Percentiles rank a stretch among this genome's conserved stretches.
These are phyloP conservation scores for Pseudopodoces humilis DNA, from an alignment of 2,113 vertebrate genomes.

Conservation along the genomic window DNA sequence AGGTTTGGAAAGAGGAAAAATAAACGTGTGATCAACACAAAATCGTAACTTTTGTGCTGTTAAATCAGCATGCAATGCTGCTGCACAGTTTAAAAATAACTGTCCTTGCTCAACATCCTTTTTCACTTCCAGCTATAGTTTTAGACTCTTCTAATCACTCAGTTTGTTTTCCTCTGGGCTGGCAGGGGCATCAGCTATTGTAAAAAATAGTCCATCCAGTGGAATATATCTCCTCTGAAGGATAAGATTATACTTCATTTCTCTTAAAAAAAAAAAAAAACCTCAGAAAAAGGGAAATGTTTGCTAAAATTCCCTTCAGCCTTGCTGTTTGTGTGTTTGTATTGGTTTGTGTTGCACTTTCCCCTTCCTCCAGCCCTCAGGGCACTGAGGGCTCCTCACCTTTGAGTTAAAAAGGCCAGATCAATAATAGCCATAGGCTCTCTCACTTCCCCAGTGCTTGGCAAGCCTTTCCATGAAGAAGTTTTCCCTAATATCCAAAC, in stretches of 20 bases:
- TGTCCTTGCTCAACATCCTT: constrained; percentile 8
- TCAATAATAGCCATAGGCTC: neutral
- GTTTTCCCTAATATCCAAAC: neutral
- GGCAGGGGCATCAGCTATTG: constrained; percentile 19
- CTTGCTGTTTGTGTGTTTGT: neutral
- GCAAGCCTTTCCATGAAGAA: neutral
- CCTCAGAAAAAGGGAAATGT: neutral
- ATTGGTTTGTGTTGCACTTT: neutral
- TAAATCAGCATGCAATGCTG: neutral
- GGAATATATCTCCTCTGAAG: constrained; percentile 31
- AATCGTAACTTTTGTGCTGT: neutral
- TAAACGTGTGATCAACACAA: neutral
- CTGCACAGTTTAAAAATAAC: constrained; percentile 38
- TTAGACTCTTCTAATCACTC: constrained; percentile 45
- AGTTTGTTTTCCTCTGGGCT: constrained; percentile 29
- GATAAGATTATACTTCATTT: neutral
- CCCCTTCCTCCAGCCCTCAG: neutral
- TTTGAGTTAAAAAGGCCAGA: neutral
- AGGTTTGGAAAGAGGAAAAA: neutral
- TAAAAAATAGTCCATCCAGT: constrained; percentile 18
- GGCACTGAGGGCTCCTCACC: neutral
- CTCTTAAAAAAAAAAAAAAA: neutral
- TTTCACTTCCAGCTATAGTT: constrained; percentile 25
- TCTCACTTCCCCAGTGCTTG: neutral
- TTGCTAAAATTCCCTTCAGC: neutral